Conservation (phyloP, 2,113 vertebrate genomes). For the Sceloporus undulatus region DNA sequence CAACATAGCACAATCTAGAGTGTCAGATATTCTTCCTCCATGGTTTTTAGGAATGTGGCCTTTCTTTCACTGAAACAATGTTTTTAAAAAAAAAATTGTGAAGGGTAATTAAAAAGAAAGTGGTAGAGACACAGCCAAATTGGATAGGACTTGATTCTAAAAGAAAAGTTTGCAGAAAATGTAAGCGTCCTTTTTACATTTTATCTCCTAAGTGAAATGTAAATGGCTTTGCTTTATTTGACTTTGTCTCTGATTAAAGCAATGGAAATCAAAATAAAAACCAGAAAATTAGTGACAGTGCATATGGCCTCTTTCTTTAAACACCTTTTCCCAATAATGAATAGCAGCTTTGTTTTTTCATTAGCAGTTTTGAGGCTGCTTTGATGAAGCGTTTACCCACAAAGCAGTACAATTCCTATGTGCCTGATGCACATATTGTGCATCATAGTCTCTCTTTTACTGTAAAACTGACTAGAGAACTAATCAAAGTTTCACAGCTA, state of each 20-base stretch:
- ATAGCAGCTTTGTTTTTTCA: constrained; percentile 18
- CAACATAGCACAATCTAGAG: no score
- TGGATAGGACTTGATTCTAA: background rate
- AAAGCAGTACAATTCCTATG: background rate
- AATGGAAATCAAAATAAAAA: constrained; percentile 50
- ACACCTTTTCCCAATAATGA: background rate
- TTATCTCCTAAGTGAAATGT: constrained; percentile 43
- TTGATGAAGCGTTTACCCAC: background rate
- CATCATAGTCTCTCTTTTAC: no score
- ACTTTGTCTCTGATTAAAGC: constrained; percentile 35
- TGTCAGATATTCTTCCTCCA: no score
- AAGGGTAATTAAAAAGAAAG: constrained; percentile 38
- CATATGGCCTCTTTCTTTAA: constrained; percentile 41
- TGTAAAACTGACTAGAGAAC: background rate
- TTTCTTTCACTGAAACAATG: background rate
- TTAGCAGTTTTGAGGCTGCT: constrained; percentile 13
- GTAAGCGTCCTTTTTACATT: background rate
- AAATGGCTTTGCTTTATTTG: constrained; percentile 49
- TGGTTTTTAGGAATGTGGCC: background rate
- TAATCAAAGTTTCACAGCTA: background rate
- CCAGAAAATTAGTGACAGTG: constrained; percentile 13
- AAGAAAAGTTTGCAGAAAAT: constrained; percentile 29
- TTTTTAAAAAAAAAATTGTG: background rate
- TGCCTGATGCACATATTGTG: background rate
- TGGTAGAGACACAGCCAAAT: constrained; percentile 12